Percentiles rank a stretch among this genome's conserved stretches.
Evolutionary conservation across 1,140 invertebrate species (phyloP).

Genomic region (Listronotus bonariensis): DNA sequence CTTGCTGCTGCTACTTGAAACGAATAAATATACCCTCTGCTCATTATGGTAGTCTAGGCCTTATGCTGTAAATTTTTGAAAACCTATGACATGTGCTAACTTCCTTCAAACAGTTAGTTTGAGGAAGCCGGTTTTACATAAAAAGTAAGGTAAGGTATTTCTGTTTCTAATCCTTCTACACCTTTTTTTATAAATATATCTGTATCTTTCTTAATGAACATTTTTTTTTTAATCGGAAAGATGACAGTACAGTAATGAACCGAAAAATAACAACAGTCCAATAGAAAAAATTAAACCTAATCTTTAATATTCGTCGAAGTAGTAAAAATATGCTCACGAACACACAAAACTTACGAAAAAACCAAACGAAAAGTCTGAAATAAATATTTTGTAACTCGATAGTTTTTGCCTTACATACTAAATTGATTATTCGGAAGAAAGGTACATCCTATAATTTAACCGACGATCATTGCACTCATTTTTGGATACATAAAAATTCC

Average conservation of each 20-base stretch:
- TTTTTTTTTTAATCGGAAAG: not conserved
- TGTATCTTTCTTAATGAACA: too few species aligned
- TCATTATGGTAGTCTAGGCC: too few species aligned
- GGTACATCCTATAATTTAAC: conserved; percentile 17
- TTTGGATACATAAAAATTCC: conserved; percentile 16
- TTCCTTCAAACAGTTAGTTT: too few species aligned
- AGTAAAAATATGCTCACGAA: conserved; percentile 15
- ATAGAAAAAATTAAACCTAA: conserved; percentile 6
- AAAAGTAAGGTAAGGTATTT: too few species aligned
- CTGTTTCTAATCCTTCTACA: too few species aligned
- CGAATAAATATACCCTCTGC: too few species aligned
- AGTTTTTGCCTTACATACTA: conserved; percentile 18
- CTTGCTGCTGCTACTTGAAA: too few species aligned
- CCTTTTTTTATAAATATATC: too few species aligned
- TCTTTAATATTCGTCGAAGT: conserved; percentile 2
- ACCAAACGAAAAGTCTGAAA: conserved; percentile 11
- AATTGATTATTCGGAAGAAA: conserved; percentile 28
- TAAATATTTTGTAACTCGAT: conserved; percentile 26
- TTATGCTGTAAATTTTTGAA: too few species aligned
- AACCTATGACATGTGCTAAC: too few species aligned
- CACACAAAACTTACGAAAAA: conserved; percentile 17
- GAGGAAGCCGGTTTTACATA: too few species aligned
- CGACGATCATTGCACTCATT: conserved; percentile 20
- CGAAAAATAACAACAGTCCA: conserved; percentile 3
- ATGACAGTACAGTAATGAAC: conserved; percentile 2